Conservation (phyloP, 2,113 vertebrate genomes). For the Spermophilus dauricus region DNA sequence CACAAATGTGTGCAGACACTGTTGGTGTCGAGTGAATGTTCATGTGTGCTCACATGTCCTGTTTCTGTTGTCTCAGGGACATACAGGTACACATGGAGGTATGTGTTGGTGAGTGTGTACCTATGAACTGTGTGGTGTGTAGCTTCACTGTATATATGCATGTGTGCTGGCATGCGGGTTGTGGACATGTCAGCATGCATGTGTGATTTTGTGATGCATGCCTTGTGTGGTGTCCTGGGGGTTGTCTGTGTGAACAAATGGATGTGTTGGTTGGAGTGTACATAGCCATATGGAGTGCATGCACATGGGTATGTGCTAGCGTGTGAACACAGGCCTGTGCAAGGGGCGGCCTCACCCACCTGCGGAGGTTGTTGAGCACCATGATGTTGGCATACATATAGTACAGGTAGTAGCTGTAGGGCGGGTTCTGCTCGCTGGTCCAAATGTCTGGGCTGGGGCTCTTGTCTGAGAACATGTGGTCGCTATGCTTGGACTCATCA, state of each 20-base stretch:
- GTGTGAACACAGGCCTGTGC: neutral
- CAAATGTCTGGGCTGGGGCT: conserved; percentile 96
- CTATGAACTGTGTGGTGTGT: too few species aligned
- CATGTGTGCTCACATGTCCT: fast-evolving
- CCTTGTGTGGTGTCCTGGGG: neutral
- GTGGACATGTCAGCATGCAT: neutral
- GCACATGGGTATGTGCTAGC: neutral
- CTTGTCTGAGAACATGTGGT: conserved; percentile 97
- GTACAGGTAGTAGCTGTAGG: conserved; percentile 98
- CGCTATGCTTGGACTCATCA: conserved; percentile 98
- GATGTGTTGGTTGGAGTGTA: neutral
- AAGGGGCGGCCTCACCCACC: conserved; percentile 86
- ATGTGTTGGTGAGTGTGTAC: neutral
- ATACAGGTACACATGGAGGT: neutral
- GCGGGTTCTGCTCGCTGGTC: conserved; percentile 95
- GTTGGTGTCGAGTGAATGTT: too few species aligned
- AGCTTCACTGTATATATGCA: fast-evolving
- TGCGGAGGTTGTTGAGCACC: conserved; percentile 98
- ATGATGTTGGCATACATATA: conserved; percentile 99
- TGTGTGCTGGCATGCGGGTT: too few species aligned
- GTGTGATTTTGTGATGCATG: neutral
- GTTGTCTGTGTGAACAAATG: neutral
- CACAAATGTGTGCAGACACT: neutral
- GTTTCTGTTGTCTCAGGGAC: neutral
- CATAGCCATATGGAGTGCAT: neutral